A percentile compares a stretch with the other conserved stretches of the same genome.
phyloP scores from a whole-genome alignment of 2,888 invertebrate genomes.

The Machimus atricapillus region DNA sequence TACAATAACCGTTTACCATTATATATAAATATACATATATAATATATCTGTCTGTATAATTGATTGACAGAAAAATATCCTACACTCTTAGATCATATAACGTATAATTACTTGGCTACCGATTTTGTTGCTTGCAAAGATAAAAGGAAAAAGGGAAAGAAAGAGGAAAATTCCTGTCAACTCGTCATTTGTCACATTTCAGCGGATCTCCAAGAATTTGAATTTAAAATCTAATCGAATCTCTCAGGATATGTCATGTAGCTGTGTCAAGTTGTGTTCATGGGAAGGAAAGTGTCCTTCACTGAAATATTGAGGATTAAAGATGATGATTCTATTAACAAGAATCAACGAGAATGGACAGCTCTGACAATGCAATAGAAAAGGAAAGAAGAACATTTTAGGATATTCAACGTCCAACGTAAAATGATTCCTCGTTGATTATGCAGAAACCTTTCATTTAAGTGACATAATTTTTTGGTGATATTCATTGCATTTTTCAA shows the following conservation, averaged over 20 bases:
- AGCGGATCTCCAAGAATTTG: slow-evolving; percentile 6
- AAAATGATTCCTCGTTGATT: neutral
- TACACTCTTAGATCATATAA: no score
- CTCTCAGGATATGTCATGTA: neutral
- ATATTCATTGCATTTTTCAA: neutral
- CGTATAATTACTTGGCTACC: no score
- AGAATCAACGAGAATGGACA: slow-evolving; percentile 17
- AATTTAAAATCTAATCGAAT: slow-evolving; percentile 12
- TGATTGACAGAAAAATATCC: no score
- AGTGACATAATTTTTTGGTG: neutral
- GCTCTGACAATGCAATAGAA: neutral
- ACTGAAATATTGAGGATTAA: neutral
- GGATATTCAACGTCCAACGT: neutral
- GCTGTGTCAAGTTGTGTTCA: neutral
- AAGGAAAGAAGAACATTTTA: neutral
- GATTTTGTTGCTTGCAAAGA: no score
- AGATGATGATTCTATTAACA: neutral
- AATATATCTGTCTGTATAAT: no score
- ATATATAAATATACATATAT: no score
- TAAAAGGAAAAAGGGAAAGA: neutral
- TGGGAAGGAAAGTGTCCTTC: slow-evolving; percentile 6
- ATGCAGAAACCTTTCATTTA: neutral
- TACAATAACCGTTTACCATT: no score
- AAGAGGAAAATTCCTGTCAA: neutral
- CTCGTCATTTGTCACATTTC: neutral